Base-by-base conservation (phyloP, 2,888 invertebrate species). In the Lordiphosa fenestrarum region DNA sequence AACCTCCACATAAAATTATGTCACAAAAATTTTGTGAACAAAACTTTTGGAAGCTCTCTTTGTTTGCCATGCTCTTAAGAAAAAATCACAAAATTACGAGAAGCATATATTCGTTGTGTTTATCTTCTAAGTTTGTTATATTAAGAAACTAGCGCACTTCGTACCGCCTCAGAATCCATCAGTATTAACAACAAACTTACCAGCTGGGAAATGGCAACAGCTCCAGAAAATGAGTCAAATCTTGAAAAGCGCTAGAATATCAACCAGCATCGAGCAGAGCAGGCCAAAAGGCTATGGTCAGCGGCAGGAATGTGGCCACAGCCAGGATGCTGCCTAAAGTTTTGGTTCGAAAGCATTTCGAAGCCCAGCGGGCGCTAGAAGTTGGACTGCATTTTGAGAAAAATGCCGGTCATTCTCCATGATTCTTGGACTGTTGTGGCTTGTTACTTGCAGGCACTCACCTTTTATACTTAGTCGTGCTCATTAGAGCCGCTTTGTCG, bases 401-500 rank as follows among this genome's bases (percentile, higher is more conserved):
- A 80, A 49, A 49, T 66, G 23, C 51, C 12, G 23, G 76, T 66
- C 53, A 58, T 49, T 76, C 64, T 64, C 59, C 59, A 58, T 21
- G 10, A 30, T 25, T 39, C 69, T 37, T 35, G 10, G 6, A 42
- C 38, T 15, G 49, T 25, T n/a, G n/a, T 21, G 23, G 9, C 2
- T 7, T 10, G 3, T 13, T 15, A 13, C 9, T 37, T 12, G 10
- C 25, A 15, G 6, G 15, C 2, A 19, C 3, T 23, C 6, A 35
- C n/a, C 12, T 33, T 61, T 56, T 46, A 62, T 52, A 15, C 15
- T 15, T 15, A 42, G 35, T 12, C 33, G 10, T 33, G 33, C 44
- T 44, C 44, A 44, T 33, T 44, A 33, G 33, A 9, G 30, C 30
- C 7, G 30, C 30, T 9, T 13, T 15, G 13, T 9, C 33, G 6